Conservation (phyloP, 1,140 invertebrate species). For the Elymnias hypermnestra region DNA sequence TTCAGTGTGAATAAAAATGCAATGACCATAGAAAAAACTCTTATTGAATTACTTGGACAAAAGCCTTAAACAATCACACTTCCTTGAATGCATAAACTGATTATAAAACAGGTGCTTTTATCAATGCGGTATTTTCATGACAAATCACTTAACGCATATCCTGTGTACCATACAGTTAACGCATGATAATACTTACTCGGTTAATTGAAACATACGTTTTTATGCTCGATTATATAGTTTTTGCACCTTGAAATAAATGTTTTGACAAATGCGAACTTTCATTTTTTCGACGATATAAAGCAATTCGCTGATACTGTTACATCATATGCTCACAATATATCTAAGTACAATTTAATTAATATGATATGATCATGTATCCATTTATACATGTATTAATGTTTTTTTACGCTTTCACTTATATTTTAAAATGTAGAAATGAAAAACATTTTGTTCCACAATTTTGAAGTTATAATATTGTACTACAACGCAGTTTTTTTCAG, state of each 20-base stretch:
- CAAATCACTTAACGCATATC: slow-evolving; percentile 9
- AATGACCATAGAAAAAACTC: slow-evolving; percentile 1
- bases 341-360: no score
- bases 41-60: slow-evolving; percentile 14
- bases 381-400: no score
- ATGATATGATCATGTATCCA: no score
- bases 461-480: no score
- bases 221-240: no score
- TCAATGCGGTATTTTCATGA: slow-evolving; percentile 15
- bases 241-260: not conserved
- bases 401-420: no score
- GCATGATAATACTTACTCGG: not conserved
- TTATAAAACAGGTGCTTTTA: slow-evolving; percentile 16
- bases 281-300: not conserved
- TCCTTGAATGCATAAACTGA: slow-evolving; percentile 13
- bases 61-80: slow-evolving; percentile 9
- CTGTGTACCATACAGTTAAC: not conserved
- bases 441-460: no score
- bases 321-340: no score
- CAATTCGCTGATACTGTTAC: not conserved
- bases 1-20: no score
- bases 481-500: no score
- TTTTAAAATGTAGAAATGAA: no score
- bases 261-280: not conserved
- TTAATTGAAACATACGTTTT: no score